Conservation (phyloP, 2,797 vertebrate genomes). For the Lepidocolaptes lacrymiger region DNA sequence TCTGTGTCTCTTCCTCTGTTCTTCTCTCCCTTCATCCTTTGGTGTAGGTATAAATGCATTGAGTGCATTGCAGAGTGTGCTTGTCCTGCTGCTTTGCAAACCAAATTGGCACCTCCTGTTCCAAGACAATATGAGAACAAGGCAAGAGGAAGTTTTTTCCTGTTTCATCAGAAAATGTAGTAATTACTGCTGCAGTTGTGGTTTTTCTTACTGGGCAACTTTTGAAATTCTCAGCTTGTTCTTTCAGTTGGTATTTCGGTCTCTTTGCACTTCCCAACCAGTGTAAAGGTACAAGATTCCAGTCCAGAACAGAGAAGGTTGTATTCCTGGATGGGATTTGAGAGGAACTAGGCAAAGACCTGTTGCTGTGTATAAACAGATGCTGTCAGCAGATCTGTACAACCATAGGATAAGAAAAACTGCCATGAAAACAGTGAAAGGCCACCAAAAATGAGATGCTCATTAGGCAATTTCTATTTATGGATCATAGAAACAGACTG, state of each 20-base stretch:
- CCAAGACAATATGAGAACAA: not conserved
- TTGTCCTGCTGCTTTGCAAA: not conserved
- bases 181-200: not conserved
- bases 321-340: not conserved
- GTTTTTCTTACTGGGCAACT: not conserved
- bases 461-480: slow-evolving; percentile 25
- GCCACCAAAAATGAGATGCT: not conserved
- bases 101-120: not conserved
- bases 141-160: not conserved
- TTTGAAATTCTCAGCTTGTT: not conserved
- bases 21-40: not conserved
- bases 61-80: not conserved
- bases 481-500: not conserved
- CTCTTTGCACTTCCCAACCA: not conserved
- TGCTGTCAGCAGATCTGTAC: not conserved
- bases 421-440: not conserved
- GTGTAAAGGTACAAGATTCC: not conserved
- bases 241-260: not conserved
- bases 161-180: not conserved
- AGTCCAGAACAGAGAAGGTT: not conserved
- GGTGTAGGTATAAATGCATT: not conserved
- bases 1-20: not conserved
- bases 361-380: not conserved
- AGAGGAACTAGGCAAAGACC: not conserved
- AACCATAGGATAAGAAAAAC: not conserved